Base-by-base conservation (phyloP, 2,888 invertebrate genomes). In the Noctuana brunneofusca region DNA sequence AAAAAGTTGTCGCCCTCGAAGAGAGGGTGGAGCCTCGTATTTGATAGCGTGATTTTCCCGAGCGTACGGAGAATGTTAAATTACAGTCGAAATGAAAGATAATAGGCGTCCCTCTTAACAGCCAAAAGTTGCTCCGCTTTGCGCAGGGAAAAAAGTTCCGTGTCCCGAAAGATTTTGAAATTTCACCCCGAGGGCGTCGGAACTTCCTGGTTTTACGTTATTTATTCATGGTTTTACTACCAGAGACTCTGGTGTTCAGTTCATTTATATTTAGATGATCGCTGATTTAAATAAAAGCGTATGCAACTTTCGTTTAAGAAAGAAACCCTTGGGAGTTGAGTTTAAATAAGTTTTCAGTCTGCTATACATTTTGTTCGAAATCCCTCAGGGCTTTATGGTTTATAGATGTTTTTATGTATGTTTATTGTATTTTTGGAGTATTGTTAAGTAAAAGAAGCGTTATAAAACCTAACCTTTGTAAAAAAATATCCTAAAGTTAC, bases 21-120 rank as follows among this genome's bases (percentile, higher is more conserved):
- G 76, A 77, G 78, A 83, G 83, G 86, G 87, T 79, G 81, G 27
- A 35, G 41, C 1, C 78, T 78, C 82, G 83, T 82, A 83, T 87
- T 89, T 89, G 89, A 90, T 90, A 87, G 90, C 89, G 84, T 84
- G 89, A 88, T 89, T 87, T 83, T 84, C 80, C 72, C 72, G 79
- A 75, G 89, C 84, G 84, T 80, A 81, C 77, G 73, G 80, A 83
- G 87, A 90, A 89, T 89, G 89, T 88, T 89, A 90, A 90, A 90
- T 90, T 89, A 87, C 89, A 79, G 78, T 80, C 78, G 88, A 89
- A 90, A 91, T 90, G 88, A 89, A 89, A 90, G 90, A 90, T 90
- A 91, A 90, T 90, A 86, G 89, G 80, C 77, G 80, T 76, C 82
- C 82, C 80, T 84, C 83, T 84, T 82, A 83, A 80, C 80, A 75